Evolutionary conservation across 2,113 vertebrate species (phyloP).

Genomic region (Anhinga rufa): DNA sequence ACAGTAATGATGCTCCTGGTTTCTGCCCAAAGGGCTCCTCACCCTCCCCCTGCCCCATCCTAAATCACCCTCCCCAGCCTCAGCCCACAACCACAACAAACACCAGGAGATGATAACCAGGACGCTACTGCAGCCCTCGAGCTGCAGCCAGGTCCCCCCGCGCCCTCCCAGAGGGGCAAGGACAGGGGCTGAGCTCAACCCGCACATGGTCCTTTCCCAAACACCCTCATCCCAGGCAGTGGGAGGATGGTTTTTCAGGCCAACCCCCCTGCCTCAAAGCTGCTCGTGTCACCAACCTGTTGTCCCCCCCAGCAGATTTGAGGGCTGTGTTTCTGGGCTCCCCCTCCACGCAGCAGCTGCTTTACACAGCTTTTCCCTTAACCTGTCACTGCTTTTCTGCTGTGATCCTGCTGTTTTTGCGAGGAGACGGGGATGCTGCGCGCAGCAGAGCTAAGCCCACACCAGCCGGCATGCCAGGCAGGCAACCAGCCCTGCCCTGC

Average conservation of each 20-base stretch:
- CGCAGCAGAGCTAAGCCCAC: not conserved
- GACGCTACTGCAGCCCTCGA: not conserved
- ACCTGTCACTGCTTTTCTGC: not conserved
- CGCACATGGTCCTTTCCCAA: fast-evolving
- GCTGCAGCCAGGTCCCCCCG: fast-evolving
- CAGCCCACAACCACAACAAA: not conserved
- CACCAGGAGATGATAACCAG: not conserved
- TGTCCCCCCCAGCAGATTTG: fast-evolving
- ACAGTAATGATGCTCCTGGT: fast-evolving
- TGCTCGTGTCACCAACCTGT: not conserved
- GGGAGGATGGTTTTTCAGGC: fast-evolving
- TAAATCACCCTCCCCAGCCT: not conserved
- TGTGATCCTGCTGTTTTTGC: not conserved
- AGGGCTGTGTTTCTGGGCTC: not conserved
- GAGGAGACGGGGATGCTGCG: not conserved
- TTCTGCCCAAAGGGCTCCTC: not conserved
- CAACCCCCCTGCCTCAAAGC: not conserved
- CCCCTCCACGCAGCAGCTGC: not conserved
- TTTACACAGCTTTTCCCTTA: not conserved
- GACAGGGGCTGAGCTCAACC: not conserved
- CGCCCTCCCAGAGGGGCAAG: not conserved
- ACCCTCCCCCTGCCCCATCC: not conserved
- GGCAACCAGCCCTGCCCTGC: not conserved
- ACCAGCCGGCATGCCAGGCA: fast-evolving
- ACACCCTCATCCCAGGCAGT: not conserved